Evolutionary conservation across 2,113 vertebrate genomes (phyloP).

Genomic region (Uropsilus gracilis): DNA sequence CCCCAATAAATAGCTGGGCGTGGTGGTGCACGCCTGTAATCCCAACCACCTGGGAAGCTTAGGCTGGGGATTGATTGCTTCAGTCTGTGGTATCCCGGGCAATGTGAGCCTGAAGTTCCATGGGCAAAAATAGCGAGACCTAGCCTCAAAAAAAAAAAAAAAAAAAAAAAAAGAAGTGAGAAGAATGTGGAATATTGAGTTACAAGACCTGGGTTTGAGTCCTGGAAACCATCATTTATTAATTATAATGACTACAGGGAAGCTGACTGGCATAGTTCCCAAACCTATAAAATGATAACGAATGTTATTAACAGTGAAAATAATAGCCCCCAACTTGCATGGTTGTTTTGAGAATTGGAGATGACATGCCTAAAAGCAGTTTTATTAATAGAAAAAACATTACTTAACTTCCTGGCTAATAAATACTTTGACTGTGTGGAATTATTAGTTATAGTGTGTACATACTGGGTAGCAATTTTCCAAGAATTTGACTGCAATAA

Average conservation of each 20-base stretch:
- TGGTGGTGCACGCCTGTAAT: too few relatives aligned
- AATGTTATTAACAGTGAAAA: background rate
- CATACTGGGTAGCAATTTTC: background rate
- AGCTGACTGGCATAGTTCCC: background rate
- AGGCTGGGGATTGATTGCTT: too few relatives aligned
- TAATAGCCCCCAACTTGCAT: background rate
- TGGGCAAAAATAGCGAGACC: too few relatives aligned
- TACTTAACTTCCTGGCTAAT: slow-evolving; percentile 7
- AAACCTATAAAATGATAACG: slow-evolving; percentile 41
- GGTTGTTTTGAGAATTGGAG: slow-evolving; percentile 8
- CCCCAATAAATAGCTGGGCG: too few relatives aligned
- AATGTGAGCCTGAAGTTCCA: too few relatives aligned
- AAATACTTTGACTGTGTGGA: background rate
- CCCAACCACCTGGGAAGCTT: too few relatives aligned
- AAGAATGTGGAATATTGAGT: background rate
- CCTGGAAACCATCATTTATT: background rate
- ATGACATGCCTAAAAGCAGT: background rate
- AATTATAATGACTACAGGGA: background rate
- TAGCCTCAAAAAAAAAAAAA: too few relatives aligned
- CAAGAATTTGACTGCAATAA: background rate
- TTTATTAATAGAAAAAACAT: slow-evolving; percentile 31
- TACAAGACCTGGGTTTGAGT: background rate
- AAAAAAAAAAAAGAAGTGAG: background rate
- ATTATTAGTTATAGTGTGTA: background rate
- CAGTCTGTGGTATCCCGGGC: too few relatives aligned